Evolutionary conservation across 2,888 invertebrate species (phyloP), one percentile per base, ranked within the genome.

Genomic region (Cerastoderma edule): DNA sequence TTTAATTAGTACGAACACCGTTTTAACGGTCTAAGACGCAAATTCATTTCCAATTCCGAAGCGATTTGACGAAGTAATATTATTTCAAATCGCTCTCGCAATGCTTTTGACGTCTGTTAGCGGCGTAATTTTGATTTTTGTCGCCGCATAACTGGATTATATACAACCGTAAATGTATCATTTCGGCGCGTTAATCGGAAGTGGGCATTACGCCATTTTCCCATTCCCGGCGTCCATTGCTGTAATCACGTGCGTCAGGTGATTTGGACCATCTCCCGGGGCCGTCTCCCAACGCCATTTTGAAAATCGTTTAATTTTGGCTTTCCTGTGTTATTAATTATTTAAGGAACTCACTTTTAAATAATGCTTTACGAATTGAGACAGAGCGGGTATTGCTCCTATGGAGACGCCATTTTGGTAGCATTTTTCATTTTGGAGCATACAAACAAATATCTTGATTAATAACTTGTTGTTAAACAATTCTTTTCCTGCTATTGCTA

Each of bases 91-190:
- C 39, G 39, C 35, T 44, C 32, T 60, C 24, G 35, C 60, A 27
- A 60, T 60, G 27, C 60, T 60, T 60, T 60, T 60, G 60, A 60
- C 60, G 60, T 60, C 60, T 60, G 60, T 60, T 60, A 32, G 39
- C 60, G 30, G 33, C 24, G 39, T 60, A 35, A 60, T 35, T 60
- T 60, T 60, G 60, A 60, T 60, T 60, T 60, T 60, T 39, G 60
- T 39, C 60, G 39, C 60, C 60, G 60, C 60, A 39, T 39, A 39
- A 60, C 39, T 60, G 2, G 60, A 60, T 60, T 60, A 60, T 60
- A 60, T 60, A 35, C 35, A 39, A 35, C 33, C 39, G 60, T 60
- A 39, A 60, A 60, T 60, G 60, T 39, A 60, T 60, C 60, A 60
- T 60, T 60, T 60, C 2, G 27, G 24, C 22, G 39, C 22, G 13